Evolutionary conservation across 2,888 invertebrate species (phyloP), one percentile per base, ranked within the genome.

Genomic region (Philaethria dido): DNA sequence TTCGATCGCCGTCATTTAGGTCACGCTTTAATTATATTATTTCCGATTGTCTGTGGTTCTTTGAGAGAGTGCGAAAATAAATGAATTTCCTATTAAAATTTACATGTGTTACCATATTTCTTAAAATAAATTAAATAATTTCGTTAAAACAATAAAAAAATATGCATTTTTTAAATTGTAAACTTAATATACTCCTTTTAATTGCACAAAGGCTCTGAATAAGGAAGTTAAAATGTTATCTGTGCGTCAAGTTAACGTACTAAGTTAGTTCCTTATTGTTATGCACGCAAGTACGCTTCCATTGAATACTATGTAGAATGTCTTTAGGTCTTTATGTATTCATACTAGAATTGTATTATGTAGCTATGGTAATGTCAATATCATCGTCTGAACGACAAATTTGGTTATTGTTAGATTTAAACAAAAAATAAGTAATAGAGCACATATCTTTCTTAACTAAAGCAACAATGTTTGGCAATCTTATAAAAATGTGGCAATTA

Each of bases 291-390:
- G 69, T 65, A 64, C 64, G 67, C 73, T 67, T 72, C 75, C 77
- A 75, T 70, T 77, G 75, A 76, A 77, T 74, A 75, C 70, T 74
- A 70, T 75, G 75, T 73, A 74, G 72, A 72, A 60, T 64, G 42
- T 59, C 13, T 44, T 29, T 22, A 25, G n/a, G 11, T 57, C 22
- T 39, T 55, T 55, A 42, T 16, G n/a, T 57, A 57, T 57, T 42
- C 22, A 57, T 22, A 42, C 20, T 22, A 55, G n/a, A 39, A 42
- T 42, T 57, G 39, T 39, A 39, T 57, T 39, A 57, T 39, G 39
- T 57, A 57, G 55, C 0, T 39, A 39, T 57, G 22, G 3, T 55
- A 57, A 39, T 57, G 20, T 14, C 39, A 39, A 55, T 57, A 39
- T 57, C 11, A 57, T n/a, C 1, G 4, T 11, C 3, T 29, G 11